Evolutionary conservation across 2,797 vertebrate species (phyloP).

Genomic region (Alca torda): DNA sequence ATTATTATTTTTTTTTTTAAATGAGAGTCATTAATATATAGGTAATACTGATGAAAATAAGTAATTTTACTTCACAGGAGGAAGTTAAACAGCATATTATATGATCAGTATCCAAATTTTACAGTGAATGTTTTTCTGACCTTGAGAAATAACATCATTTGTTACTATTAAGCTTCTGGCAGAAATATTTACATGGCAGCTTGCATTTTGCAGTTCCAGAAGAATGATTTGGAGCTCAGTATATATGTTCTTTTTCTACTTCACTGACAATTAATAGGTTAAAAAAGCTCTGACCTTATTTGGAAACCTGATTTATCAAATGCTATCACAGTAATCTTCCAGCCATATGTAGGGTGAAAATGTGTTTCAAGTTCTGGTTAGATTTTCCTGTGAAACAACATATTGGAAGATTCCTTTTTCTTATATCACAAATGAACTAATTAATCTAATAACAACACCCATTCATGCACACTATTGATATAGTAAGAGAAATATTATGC

Average conservation of each 20-base stretch:
- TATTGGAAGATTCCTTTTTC: neutral
- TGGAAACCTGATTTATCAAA: conserved; percentile 30
- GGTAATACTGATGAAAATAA: neutral
- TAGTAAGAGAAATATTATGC: neutral
- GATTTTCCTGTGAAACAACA: neutral
- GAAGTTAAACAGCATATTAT: neutral
- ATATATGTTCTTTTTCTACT: neutral
- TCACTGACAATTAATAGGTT: conserved; percentile 32
- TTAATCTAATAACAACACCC: neutral
- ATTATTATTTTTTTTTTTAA: neutral
- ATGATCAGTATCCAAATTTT: neutral
- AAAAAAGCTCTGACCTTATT: conserved; percentile 31
- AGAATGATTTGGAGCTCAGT: conserved; percentile 14
- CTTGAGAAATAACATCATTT: conserved; percentile 22
- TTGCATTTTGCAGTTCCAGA: conserved; percentile 30
- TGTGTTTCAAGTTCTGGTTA: neutral
- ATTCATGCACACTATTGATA: neutral
- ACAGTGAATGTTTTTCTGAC: neutral
- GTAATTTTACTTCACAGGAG: neutral
- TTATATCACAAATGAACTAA: neutral
- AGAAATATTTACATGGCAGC: conserved; percentile 31
- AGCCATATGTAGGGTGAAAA: neutral
- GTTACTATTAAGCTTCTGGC: conserved; percentile 16
- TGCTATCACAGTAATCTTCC: neutral
- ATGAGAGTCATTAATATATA: neutral